phyloP scores from a whole-genome alignment of 2,113 vertebrate species.

The Aix galericulata region DNA sequence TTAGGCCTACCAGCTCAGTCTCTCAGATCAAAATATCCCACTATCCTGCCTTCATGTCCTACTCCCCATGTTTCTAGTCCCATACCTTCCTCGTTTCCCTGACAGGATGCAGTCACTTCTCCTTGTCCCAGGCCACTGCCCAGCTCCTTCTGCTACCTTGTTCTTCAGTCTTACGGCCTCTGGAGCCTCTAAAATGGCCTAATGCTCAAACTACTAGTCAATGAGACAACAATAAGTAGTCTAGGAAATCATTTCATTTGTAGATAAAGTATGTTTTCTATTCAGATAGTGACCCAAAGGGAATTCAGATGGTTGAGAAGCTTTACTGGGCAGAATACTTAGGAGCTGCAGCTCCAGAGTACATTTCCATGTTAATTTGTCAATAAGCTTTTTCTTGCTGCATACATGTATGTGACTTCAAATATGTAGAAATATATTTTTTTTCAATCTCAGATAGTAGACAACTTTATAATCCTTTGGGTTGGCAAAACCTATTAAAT shows the following conservation, averaged over 20 bases:
- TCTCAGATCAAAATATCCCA: not conserved
- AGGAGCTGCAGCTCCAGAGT: not conserved
- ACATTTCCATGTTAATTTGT: not conserved
- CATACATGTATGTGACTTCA: not conserved
- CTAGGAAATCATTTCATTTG: not conserved
- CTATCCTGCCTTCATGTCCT: not conserved
- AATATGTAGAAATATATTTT: not conserved
- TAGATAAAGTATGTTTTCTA: not conserved
- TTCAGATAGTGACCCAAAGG: not conserved
- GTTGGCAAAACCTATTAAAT: conserved; percentile 13
- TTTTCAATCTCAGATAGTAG: not conserved
- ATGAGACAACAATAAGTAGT: not conserved
- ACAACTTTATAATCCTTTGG: not conserved
- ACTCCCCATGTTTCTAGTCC: not conserved
- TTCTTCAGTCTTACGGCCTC: not conserved
- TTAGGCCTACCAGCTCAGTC: not conserved
- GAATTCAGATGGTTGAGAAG: not conserved
- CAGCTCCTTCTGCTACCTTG: not conserved
- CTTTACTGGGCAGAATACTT: not conserved
- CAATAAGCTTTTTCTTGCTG: not conserved
- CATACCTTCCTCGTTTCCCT: not conserved
- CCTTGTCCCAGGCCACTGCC: not conserved
- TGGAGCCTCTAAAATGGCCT: not conserved
- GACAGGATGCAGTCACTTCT: not conserved
- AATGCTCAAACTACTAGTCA: not conserved